Base-by-base conservation (phyloP, 2,888 invertebrate species). In the Mesochorus sp. region DNA sequence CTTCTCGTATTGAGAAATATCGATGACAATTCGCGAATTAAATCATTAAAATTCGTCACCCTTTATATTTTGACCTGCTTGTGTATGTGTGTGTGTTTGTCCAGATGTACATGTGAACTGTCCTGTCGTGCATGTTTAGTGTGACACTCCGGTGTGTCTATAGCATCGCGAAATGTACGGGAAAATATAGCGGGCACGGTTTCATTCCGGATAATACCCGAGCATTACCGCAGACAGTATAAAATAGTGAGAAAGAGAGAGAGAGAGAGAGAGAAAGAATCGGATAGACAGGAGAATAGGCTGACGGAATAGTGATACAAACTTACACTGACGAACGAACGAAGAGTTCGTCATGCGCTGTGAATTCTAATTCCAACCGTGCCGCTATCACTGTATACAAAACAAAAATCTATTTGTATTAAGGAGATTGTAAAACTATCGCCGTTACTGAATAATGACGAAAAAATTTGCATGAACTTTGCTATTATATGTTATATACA, bases 181-280 rank as follows among this genome's bases (percentile, higher is more conserved):
- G 17, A 53, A 53, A 62, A 61, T 42, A 62, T 37, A 53, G 42
- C 61, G 49, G 34, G 21, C 61, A 31, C 70, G 31, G 42, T 71
- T 61, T 62, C 42, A 53, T 24, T 62, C 62, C 42, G 62, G 24
- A 62, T 72, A 62, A 55, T 55, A 44, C 72, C 31, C 72, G 37
- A 31, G 62, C 72, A 72, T 62, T 72, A 62, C 34, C 71, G 31
- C 62, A 26, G 14, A 44, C 71, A 31, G 21, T 42, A 26, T 53
- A 31, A 53, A 1, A 53, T 2, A 28, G 17, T 26, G 26, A 59
- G 14, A 47, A 8, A 21, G 34, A 24, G 12, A 26, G 8, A 24
- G n/a, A 26, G 39, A 26, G 0, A 37, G 24, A 37, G 14, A 24
- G 12, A 59, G 12, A n/a, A n/a, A n/a, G n/a, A n/a, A n/a, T n/a